Base-by-base conservation (phyloP, 2,888 invertebrate species). In the Entomobrya multifasciata region DNA sequence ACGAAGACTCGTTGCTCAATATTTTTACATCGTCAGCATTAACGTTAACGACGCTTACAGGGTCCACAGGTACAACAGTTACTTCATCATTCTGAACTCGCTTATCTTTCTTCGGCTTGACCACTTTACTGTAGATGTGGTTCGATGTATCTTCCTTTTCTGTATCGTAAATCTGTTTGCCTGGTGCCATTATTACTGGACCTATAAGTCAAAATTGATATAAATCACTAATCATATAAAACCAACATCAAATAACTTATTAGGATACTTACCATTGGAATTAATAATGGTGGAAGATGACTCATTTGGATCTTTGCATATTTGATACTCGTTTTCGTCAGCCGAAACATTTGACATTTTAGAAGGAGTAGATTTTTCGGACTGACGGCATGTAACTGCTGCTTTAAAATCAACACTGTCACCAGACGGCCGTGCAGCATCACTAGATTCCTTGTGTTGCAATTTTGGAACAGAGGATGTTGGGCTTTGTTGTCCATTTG, bases 51-150 rank as follows among this genome's bases (percentile, higher is more conserved):
- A 90, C 84, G 79, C 88, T 89, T 17, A 89, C 87, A 27, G 90
- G 90, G 30, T 89, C 89, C 79, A 77, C 87, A 88, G 91, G 90
- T 85, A 91, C 90, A 65, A 91, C 88, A 52, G 90, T 90, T 11
- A 91, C 88, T 11, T 89, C 87, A 62, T 90, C 90, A 36, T 67
- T 86, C 25, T 57, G 44, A 49, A 27, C 30, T 62, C 60, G 44
- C 41, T 67, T 72, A 15, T 76, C 81, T 27, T 82, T 82, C 60
- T 77, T 82, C 0, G 82, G 72, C 22, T 87, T 87, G n/a, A 87
- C 62, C 52, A 87, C 82, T 72, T 82, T 67, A 47, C 87, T 87
- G 78, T 87, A 87, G 72, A 87, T 82, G 60, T 82, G 87, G 49
- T 82, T 86, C 2, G 77, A 36, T 6, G 70, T 55, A 5, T 82